Conservation (phyloP, 2,797 vertebrate species). For the Petrocephalus sullivani region DNA sequence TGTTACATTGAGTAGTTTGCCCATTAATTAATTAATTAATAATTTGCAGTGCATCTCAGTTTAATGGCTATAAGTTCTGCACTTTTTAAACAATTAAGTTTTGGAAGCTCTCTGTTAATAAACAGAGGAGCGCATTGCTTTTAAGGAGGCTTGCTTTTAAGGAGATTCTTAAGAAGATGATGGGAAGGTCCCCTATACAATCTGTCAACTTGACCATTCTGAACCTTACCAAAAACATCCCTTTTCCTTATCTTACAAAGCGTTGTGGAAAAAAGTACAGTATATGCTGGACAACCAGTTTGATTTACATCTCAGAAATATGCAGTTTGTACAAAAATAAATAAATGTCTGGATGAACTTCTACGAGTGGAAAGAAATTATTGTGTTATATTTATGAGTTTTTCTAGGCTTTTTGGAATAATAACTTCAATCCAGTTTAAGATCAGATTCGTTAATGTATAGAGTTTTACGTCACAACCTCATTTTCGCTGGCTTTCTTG, state of each 20-base stretch:
- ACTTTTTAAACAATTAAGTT: neutral
- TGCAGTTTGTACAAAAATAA: neutral
- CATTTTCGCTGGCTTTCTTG: neutral
- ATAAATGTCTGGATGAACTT: neutral
- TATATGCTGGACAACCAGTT: neutral
- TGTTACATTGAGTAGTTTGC: neutral
- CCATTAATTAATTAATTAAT: neutral
- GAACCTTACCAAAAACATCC: neutral
- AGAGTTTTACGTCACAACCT: neutral
- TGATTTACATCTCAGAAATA: neutral
- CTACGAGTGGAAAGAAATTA: neutral
- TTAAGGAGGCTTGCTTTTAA: neutral
- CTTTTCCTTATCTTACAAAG: neutral
- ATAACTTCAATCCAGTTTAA: neutral
- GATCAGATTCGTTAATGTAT: neutral
- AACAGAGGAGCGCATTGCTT: neutral
- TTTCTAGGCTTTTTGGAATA: neutral
- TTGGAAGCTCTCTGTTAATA: neutral
- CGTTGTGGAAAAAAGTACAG: neutral
- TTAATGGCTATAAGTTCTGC: neutral
- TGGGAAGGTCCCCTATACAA: neutral
- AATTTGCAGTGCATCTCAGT: neutral
- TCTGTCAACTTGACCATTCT: neutral
- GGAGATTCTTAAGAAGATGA: neutral
- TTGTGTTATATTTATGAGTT: neutral